Base-by-base conservation (phyloP, 2,888 invertebrate species). In the Abscondita cerata region DNA sequence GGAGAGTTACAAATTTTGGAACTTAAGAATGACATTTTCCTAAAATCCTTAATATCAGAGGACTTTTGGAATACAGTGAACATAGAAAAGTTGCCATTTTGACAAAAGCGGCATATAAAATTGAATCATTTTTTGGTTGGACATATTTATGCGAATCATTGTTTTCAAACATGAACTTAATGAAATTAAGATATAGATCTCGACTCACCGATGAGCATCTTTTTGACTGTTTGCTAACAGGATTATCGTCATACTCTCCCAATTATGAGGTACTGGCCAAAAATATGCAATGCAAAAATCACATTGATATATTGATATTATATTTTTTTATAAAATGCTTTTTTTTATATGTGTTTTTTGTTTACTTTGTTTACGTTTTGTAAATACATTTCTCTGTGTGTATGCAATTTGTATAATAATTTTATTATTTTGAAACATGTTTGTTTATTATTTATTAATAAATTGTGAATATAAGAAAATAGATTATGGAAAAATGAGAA, bases 11-110 rank as follows among this genome's bases (percentile, higher is more conserved):
- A 40, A 36, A 52, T 52, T 51, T 51, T 51, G 40, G 40, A 52
- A 13, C 36, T 55, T 31, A 31, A 31, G 31, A 31, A 31, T 31
- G 31, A 31, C 9, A 31, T 31, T 31, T 31, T 31, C 6, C 36
- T 36, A 51, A 40, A 48, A 41, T 38, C 53, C 48, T 56, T 58
- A 53, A 38, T 46, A 61, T 53, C 52, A 64, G 56, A 66, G 51
- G 15, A n/a, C n/a, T n/a, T n/a, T n/a, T n/a, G n/a, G n/a, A n/a
- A n/a, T n/a, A n/a, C n/a, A n/a, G n/a, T n/a, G n/a, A n/a, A n/a
- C n/a, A n/a, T n/a, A n/a, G n/a, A n/a, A n/a, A n/a, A n/a, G n/a
- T n/a, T n/a, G n/a, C n/a, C n/a, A n/a, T n/a, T n/a, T n/a, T n/a
- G n/a, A n/a, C n/a, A n/a, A n/a, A n/a, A n/a, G n/a, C n/a, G n/a